These are phyloP conservation scores for Lepus americanus DNA, from an alignment of 2,113 vertebrate species.

Conservation along the genomic window DNA sequence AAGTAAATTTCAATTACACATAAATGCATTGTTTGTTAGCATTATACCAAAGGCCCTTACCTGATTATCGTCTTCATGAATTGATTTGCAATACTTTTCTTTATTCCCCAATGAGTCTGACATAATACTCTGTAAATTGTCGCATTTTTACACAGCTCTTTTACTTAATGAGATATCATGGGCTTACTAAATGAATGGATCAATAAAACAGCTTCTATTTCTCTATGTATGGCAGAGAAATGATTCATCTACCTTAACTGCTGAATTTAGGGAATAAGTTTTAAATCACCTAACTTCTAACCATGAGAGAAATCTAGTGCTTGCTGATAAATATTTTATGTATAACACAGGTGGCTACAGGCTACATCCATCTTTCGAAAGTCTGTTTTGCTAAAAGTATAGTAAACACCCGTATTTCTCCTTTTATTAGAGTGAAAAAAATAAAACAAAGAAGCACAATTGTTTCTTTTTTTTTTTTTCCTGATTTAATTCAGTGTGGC, in stretches of 20 bases:
- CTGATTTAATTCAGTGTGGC: slow-evolving; percentile 71
- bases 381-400: slow-evolving; percentile 69
- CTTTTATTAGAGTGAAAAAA: slow-evolving; percentile 68
- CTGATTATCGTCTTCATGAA: slow-evolving; percentile 43
- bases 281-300: slow-evolving; percentile 52
- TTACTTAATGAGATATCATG: slow-evolving; percentile 56
- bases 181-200: slow-evolving; percentile 74
- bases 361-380: slow-evolving; percentile 71
- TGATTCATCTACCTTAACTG: slow-evolving; percentile 59
- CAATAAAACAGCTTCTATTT: slow-evolving; percentile 46
- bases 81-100: slow-evolving; percentile 1
- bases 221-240: slow-evolving; percentile 19
- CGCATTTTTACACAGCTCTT: slow-evolving; percentile 30
- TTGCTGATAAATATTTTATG: neutral
- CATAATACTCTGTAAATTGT: slow-evolving; percentile 39
- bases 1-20: neutral
- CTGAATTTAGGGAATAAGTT: slow-evolving; percentile 67
- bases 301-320: slow-evolving; percentile 60
- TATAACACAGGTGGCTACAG: neutral
- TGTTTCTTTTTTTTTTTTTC: slow-evolving; percentile 56
- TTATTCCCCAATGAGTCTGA: slow-evolving; percentile 59
- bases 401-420: slow-evolving; percentile 65
- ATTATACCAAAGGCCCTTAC: neutral
- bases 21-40: neutral
- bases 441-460: slow-evolving; percentile 56